Base-by-base conservation (phyloP, 2,797 vertebrate species). In the Urocyon cinereoargenteus region DNA sequence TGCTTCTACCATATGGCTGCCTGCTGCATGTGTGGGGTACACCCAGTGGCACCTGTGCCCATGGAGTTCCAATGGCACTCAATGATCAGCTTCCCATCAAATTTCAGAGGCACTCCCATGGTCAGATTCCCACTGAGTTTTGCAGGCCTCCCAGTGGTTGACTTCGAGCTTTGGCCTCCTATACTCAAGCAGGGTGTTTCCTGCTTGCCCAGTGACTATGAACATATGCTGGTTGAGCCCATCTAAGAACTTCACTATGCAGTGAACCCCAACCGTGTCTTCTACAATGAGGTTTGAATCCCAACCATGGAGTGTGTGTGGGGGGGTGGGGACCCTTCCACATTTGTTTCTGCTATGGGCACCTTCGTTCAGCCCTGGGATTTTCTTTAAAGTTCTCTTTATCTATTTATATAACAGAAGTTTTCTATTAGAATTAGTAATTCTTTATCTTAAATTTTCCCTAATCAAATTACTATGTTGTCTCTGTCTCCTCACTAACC, bases 401-500 rank as follows among this genome's bases (percentile, higher is more conserved):
- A 81, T 70, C 5, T 6, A 2, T 90, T 91, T 59, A 84, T 55
- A 5, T 66, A 87, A 61, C 18, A 66, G 24, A 55, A 4, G 26
- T 81, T 91, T 96, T 45, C 53, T 90, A 24, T 75, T 49, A 90
- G 28, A 93, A 83, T 70, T 51, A 94, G 26, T 31, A 79, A 75
- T 62, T 82, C 40, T 93, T 88, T 64, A 40, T 51, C 28, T 86
- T 96, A 36, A 77, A 18, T 12, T 92, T 94, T 61, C 82, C 53
- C 51, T 83, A 13, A 55, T 82, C 77, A 90, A 73, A 94, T 81
- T 91, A 55, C 40, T 68, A 36, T 59, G 22, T 59, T 72, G 19
- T 86, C 45, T 82, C 62, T 83, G 26, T 51, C 66, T 89, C 75
- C 75, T 91, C 28, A 83, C 53, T 51, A n/a, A 72, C 21, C 24